Base-by-base conservation (phyloP, 2,888 invertebrate genomes). In the Lycophotia porphyrea region DNA sequence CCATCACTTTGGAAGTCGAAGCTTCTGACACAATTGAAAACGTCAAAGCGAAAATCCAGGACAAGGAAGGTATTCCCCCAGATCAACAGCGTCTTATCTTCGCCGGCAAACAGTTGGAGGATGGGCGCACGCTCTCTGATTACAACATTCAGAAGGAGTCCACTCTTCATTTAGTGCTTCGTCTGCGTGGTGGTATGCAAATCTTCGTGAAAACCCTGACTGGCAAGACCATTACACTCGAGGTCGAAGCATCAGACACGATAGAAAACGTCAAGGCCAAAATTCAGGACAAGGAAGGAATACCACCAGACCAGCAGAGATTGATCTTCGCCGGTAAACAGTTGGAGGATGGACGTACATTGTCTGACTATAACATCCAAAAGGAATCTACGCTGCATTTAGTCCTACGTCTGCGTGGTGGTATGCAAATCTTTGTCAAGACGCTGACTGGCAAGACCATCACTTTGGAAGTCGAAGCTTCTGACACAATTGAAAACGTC, bases 361-460 rank as follows among this genome's bases (percentile, higher is more conserved):
- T 87, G 0, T 87, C 86, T 0, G 86, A 87, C 0, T 87, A 87
- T 15, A 87, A 87, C 1, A 87, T 87, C 0, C 89, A 89, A 21
- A 89, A 89, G 0, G 89, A 90, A 1, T 90, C 90, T 0, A 90
- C 90, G 0, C 78, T 90, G 0, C 90, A 90, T 8, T 75, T 90
- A 0, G 90, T 90, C 0, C 44, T 90, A 0, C 89, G 90, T 74
- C 84, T 90, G 0, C 82, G 90, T 24, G 90, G 90, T 67, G 90
- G 90, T 71, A 90, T 90, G 90, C 90, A 90, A 61, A 90, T 90
- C 1, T 90, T 90, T 21, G 90, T 90, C 0, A 90, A 90, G 18
- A 90, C 90, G 0, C 9, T 90, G 31, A 90, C 90, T 27, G 90
- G 90, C 0, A 90, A 90, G 8, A 90, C 90, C 0, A 90, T 90